These are phyloP conservation scores for Delichon dasypus DNA, from an alignment of 2,797 vertebrate species.

Conservation along the genomic window DNA sequence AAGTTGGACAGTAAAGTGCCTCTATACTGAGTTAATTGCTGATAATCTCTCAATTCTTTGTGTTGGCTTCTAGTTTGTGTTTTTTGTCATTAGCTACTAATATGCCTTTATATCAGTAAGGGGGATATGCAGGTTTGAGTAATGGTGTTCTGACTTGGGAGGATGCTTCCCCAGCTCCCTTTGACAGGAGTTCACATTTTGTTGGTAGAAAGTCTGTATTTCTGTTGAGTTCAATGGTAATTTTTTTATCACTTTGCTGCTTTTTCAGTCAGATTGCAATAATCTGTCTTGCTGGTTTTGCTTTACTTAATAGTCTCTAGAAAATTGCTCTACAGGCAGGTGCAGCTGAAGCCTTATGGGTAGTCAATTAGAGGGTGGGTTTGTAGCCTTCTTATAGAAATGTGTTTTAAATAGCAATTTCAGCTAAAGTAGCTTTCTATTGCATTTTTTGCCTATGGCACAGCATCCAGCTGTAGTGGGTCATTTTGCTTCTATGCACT, in stretches of 20 bases:
- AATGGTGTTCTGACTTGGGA: background rate
- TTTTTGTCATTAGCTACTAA: background rate
- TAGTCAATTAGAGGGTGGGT: background rate
- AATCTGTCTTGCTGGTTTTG: background rate
- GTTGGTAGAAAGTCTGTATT: background rate
- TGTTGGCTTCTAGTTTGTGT: background rate
- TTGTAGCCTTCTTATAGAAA: background rate
- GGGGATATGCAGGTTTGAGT: background rate
- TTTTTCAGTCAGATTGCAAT: background rate
- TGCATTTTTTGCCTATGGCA: background rate
- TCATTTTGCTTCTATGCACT: background rate
- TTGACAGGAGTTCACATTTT: background rate
- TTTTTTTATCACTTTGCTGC: background rate
- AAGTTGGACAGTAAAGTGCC: background rate
- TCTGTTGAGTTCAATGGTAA: background rate
- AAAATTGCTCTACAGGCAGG: background rate
- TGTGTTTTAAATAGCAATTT: background rate
- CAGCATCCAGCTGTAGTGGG: background rate
- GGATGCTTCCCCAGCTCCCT: background rate
- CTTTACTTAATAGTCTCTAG: background rate
- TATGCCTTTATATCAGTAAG: background rate
- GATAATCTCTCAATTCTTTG: background rate
- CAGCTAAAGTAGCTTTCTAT: background rate
- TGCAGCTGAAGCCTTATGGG: background rate
- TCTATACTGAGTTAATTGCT: background rate